Evolutionary conservation across 2,888 invertebrate genomes (phyloP), one percentile per base, ranked within the genome.

Genomic region (Meghimatium bilineatum): DNA sequence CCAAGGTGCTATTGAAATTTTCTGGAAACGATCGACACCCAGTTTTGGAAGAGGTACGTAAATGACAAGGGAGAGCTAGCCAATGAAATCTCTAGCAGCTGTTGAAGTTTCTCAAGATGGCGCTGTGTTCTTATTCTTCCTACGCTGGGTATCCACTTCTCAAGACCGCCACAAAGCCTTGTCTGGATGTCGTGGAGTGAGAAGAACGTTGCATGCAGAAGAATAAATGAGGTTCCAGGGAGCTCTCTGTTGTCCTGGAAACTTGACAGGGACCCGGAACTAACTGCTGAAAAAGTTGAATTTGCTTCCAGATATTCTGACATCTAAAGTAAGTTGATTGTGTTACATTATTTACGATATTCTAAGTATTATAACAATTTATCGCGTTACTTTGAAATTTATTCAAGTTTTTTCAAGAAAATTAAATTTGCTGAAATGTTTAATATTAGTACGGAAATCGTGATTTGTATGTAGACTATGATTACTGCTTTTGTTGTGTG

Each of bases 61-160:
- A 71, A 77, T 69, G 82, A 71, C 71, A n/a, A 10, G 60, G 34
- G 77, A 36, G 69, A 29, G 69, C 26, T 71, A 77, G 71, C 82
- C 82, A 83, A 83, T 83, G 71, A 67, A 36, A 56, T 38, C 6
- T 0, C 56, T 10, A 67, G 69, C 82, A 83, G 76, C 82, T 83
- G 82, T 83, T 83, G 77, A 77, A 71, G 60, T 76, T 83, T 60
- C 77, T 77, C 56, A 69, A 83, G 82, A 56, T 77, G 82, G 38
- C 82, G 80, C 12, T 52, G 67, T 44, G 10, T 67, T 20, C 17
- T 26, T 32, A 44, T 67, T 44, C 23, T n/a, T 56, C 66, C 69
- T 67, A 17, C 26, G 3, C 29, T 20, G 8, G 14, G 34, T 1
- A 32, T 79, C 49, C 66, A 67, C 49, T 69, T 52, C 0, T 67